phyloP scores from a whole-genome alignment of 2,797 vertebrate species.

The Mastacembelus armatus region DNA sequence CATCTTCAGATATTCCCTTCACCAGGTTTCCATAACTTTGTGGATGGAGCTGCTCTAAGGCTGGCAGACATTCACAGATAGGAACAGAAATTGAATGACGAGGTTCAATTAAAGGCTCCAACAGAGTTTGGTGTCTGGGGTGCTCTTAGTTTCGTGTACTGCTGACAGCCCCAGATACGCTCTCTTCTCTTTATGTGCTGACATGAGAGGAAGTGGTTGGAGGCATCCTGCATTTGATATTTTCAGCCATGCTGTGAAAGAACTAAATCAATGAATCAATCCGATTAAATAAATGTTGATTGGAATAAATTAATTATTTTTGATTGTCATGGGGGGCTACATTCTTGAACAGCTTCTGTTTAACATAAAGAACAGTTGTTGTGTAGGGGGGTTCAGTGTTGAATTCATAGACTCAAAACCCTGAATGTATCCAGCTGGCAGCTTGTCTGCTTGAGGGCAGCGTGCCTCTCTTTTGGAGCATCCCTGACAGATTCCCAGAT shows the following conservation, averaged over 20 bases:
- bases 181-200: not conserved
- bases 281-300: too few relatives aligned
- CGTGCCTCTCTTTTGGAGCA: conserved; percentile 11
- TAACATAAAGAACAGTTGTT: conserved; percentile 2
- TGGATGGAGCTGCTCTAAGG: too few relatives aligned
- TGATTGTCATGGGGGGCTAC: not conserved
- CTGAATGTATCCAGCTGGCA: not conserved
- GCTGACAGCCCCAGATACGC: too few relatives aligned
- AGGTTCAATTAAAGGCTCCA: too few relatives aligned
- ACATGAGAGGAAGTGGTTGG: not conserved
- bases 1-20: too few relatives aligned
- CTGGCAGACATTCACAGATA: too few relatives aligned
- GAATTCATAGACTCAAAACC: conserved; percentile 9
- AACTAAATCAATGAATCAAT: too few relatives aligned
- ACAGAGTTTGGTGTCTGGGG: too few relatives aligned
- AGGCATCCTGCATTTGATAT: conserved; percentile 2
- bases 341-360: not conserved
- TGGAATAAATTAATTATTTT: too few relatives aligned
- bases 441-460: not conserved
- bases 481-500: conserved; percentile 14
- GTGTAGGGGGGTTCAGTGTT: not conserved
- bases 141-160: too few relatives aligned
- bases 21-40: too few relatives aligned
- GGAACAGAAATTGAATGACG: too few relatives aligned
- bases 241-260: not conserved